phyloP scores from a whole-genome alignment of 2,888 invertebrate genomes.

The Schrankia costaestrigalis region DNA sequence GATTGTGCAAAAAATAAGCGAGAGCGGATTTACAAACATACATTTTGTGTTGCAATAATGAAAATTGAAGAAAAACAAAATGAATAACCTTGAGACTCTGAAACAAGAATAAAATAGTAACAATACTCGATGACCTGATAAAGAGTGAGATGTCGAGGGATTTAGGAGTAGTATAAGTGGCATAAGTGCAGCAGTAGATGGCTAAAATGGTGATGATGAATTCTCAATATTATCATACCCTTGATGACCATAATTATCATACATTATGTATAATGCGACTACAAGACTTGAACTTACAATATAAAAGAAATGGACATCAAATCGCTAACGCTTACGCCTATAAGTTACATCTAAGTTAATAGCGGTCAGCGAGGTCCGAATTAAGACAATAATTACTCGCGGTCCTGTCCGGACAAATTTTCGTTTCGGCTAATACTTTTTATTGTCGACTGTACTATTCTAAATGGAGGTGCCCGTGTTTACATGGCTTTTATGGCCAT shows the following conservation, averaged over 20 bases:
- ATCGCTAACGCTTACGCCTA: conserved; percentile 48
- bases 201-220: too few species aligned
- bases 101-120: too few species aligned
- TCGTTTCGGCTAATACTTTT: conserved; percentile 75
- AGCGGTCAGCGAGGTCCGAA: conserved; percentile 71
- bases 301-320: background rate
- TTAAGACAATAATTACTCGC: conserved; percentile 78
- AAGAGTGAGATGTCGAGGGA: too few species aligned
- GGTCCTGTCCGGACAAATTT: conserved; percentile 50
- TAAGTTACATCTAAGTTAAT: conserved; percentile 40
- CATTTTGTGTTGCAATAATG: background rate
- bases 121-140: too few species aligned
- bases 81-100: too few species aligned
- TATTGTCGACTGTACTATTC: conserved; percentile 48
- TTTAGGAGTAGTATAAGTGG: too few species aligned
- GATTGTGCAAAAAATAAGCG: conserved; percentile 28
- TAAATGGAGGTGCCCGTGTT: conserved; percentile 39
- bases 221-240: too few species aligned
- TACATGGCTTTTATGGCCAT: conserved; percentile 31
- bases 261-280: too few species aligned
- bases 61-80: background rate
- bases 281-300: too few species aligned
- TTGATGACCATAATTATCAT: too few species aligned
- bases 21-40: conserved; percentile 12
- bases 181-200: too few species aligned